phyloP scores from a whole-genome alignment of 92 coral and sea anemone species.

The Bergia puertoricense region DNA sequence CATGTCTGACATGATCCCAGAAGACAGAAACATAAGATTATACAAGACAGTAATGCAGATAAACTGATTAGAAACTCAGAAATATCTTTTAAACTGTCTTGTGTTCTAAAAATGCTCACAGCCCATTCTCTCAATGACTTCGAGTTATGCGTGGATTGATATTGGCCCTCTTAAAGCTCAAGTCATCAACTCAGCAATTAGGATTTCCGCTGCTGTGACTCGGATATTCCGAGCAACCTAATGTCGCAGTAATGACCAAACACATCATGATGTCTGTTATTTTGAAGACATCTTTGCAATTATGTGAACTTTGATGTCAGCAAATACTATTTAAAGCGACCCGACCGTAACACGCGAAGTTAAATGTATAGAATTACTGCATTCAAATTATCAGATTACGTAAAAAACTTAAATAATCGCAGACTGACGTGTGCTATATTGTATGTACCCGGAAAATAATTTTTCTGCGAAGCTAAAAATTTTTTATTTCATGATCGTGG shows the following conservation, averaged over 20 bases:
- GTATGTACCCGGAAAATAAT: not conserved
- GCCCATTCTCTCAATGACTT: not conserved
- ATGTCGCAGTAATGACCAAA: not conserved
- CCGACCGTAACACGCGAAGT: not conserved
- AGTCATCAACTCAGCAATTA: conserved; percentile 12
- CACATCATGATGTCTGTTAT: not conserved
- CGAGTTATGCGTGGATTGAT: conserved; percentile 13
- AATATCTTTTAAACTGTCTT: not conserved
- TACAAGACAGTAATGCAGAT: not conserved
- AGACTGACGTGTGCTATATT: not conserved
- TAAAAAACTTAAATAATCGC: not conserved
- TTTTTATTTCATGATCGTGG: not conserved
- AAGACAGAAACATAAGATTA: not conserved
- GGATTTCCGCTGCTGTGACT: conserved; percentile 13
- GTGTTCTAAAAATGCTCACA: not conserved
- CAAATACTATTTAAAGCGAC: not conserved
- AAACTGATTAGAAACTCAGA: not conserved
- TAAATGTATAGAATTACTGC: not conserved
- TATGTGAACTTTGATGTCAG: not conserved
- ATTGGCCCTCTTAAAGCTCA: conserved; percentile 24
- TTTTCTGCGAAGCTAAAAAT: not conserved
- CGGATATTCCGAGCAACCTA: not conserved
- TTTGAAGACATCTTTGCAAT: not conserved
- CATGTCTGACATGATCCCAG: not conserved
- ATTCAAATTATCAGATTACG: not conserved